Evolutionary conservation across 2,113 vertebrate species (phyloP).

Genomic region (Oophaga pumilio): DNA sequence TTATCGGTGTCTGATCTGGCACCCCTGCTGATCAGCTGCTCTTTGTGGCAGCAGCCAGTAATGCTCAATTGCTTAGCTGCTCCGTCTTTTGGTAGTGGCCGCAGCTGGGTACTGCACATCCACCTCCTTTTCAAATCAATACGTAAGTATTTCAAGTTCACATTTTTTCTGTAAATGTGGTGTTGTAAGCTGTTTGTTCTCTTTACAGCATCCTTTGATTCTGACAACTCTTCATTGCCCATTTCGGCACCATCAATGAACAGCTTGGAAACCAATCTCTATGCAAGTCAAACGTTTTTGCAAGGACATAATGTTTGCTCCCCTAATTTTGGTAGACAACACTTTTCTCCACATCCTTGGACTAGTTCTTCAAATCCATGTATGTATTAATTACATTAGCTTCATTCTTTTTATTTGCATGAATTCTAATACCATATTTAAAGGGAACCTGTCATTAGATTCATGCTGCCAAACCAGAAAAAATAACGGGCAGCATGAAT

Average conservation of each 20-base stretch:
- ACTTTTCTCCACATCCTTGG: conserved; percentile 99
- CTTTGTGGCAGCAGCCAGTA: no score
- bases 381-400: conserved; percentile 70
- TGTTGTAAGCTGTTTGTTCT: conserved; percentile 63
- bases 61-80: no score
- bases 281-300: conserved; percentile 91
- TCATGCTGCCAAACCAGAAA: no score
- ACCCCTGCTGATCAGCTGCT: no score
- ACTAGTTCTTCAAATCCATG: conserved; percentile 94
- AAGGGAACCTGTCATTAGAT: no score
- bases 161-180: conserved; percentile 48
- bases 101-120: no score
- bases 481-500: no score
- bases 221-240: conserved; percentile 77
- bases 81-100: no score
- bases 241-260: conserved; percentile 82
- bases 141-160: not conserved
- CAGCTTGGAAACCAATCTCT: conserved; percentile 86
- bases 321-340: conserved; percentile 97
- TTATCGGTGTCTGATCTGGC: no score
- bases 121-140: no score
- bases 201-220: conserved; percentile 81
- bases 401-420: no score
- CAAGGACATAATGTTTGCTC: conserved; percentile 88
- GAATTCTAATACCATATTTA: no score